Percentiles rank a stretch among this genome's conserved stretches.
Evolutionary conservation across 2,888 invertebrate genomes (phyloP).

Genomic region (Fabriciana adippe): DNA sequence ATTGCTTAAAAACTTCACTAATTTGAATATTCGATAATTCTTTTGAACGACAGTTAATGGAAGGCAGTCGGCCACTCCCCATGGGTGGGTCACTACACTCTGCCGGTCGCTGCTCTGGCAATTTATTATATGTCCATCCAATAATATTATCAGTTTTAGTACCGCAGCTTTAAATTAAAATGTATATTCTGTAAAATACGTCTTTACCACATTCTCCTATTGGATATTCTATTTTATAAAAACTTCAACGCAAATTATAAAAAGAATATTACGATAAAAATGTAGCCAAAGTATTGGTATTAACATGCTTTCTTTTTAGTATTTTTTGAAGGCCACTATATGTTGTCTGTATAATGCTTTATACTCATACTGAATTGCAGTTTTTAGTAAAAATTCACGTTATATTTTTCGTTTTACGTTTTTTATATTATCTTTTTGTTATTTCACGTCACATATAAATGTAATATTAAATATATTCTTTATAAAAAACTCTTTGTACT

Average conservation of each 20-base stretch:
- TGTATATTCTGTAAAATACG: conserved; percentile 20
- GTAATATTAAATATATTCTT: no score
- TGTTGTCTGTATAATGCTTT: no score
- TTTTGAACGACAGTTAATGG: conserved; percentile 44
- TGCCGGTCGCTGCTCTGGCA: conserved; percentile 22
- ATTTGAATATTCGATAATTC: conserved; percentile 49
- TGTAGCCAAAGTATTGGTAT: no score
- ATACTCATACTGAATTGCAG: no score
- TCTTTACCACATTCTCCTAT: background rate
- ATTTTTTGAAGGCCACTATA: no score
- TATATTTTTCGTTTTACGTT: no score
- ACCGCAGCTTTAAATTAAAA: conserved; percentile 29
- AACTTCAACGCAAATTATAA: no score
- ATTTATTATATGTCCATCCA: conserved; percentile 31
- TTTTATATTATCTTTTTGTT: no score
- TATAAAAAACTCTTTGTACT: background rate
- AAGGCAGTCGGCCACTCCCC: conserved; percentile 38
- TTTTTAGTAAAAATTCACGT: no score
- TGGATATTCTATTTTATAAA: background rate
- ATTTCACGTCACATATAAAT: no score
- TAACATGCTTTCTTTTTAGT: no score
- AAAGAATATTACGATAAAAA: no score
- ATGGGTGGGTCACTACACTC: conserved; percentile 15
- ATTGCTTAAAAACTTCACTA: conserved; percentile 45
- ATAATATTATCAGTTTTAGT: conserved; percentile 39